phyloP scores from a whole-genome alignment of 1,140 invertebrate species.

The Helicoverpa armigera region DNA sequence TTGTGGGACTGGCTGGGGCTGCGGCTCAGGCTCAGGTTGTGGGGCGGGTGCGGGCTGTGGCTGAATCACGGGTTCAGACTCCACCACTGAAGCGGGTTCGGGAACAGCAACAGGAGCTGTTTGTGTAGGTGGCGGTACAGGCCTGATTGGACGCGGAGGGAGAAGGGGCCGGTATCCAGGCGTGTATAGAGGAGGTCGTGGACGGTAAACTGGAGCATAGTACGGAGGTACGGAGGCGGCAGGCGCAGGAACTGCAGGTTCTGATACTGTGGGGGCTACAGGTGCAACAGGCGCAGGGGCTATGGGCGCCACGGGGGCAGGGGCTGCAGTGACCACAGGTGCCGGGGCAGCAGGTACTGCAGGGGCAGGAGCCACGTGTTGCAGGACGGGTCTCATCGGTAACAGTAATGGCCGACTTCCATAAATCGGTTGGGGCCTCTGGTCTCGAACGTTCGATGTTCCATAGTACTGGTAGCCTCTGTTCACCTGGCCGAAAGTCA shows the following conservation, averaged over 20 bases:
- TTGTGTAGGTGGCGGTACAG: too few relatives aligned
- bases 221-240: not conserved
- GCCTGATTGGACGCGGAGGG: too few relatives aligned
- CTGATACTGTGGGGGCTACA: not conserved
- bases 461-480: slow-evolving; percentile 13
- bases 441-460: slow-evolving; percentile 36
- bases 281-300: not conserved
- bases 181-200: too few relatives aligned
- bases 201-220: not conserved
- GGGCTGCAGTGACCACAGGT: not conserved
- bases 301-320: not conserved
- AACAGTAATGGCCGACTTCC: not conserved
- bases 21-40: not conserved
- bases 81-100: not conserved
- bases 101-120: not conserved
- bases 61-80: not conserved
- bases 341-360: not conserved
- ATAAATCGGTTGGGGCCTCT: slow-evolving; percentile 7
- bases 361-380: not conserved
- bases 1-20: not conserved
- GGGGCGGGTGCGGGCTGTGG: not conserved
- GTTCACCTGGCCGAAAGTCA: not conserved
- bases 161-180: too few relatives aligned
- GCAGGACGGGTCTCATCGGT: not conserved
- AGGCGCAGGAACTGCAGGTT: not conserved